These are phyloP conservation scores for Zaprionus lachaisei DNA, from an alignment of 1,140 invertebrate species.

Conservation along the genomic window DNA sequence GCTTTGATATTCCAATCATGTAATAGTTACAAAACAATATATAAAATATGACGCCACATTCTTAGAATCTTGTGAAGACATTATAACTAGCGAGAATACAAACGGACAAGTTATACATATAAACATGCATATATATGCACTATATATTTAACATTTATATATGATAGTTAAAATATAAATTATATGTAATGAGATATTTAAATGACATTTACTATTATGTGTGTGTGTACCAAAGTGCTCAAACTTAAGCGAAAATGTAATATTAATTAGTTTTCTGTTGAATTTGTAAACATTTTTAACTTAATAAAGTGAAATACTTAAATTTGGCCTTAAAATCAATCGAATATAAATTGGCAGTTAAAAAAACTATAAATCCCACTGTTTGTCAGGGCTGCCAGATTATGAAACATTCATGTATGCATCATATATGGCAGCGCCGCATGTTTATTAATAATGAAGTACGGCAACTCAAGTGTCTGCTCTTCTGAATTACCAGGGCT, in stretches of 20 bases:
- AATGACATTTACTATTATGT: conserved; percentile 63
- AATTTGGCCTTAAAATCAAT: conserved; percentile 14
- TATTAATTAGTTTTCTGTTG: conserved; percentile 70
- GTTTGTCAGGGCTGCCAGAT: neutral
- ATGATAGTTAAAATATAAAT: conserved; percentile 55
- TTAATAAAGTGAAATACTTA: conserved; percentile 64
- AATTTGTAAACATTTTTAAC: conserved; percentile 70
- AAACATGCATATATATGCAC: conserved; percentile 29
- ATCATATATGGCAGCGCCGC: no score
- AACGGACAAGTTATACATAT: conserved; percentile 52
- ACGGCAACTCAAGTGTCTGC: neutral
- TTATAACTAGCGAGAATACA: conserved; percentile 43
- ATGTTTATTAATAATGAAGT: neutral
- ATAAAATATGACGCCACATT: conserved; percentile 51
- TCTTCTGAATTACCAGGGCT: neutral
- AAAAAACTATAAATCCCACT: neutral
- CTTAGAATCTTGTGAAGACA: conserved; percentile 54
- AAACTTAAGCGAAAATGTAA: conserved; percentile 62
- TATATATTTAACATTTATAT: conserved; percentile 54
- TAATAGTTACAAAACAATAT: conserved; percentile 39
- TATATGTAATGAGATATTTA: conserved; percentile 59
- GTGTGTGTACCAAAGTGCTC: conserved; percentile 74
- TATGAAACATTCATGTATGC: neutral
- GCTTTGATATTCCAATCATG: conserved; percentile 60
- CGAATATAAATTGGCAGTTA: neutral